These are phyloP conservation scores for Natrix natrix DNA, from an alignment of 2,797 vertebrate species.

Conservation along the genomic window DNA sequence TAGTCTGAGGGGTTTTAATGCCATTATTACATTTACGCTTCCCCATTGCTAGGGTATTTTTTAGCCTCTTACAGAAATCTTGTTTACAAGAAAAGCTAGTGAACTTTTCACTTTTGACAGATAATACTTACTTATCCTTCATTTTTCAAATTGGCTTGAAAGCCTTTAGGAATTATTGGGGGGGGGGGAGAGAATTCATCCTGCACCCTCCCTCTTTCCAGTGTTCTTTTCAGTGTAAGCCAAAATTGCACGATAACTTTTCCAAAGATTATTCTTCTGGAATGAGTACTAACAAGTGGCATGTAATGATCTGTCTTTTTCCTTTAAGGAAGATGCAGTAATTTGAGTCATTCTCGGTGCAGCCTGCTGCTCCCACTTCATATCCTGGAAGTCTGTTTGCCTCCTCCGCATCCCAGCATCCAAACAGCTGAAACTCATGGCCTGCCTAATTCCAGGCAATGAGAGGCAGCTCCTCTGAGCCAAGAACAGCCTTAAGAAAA, in stretches of 20 bases:
- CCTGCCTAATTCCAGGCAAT: not conserved
- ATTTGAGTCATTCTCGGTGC: not conserved
- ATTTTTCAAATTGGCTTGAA: not conserved
- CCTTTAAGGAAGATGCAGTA: not conserved
- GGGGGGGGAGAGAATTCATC: too few species aligned
- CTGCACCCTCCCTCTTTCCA: not conserved
- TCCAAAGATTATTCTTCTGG: slow-evolving; percentile 3
- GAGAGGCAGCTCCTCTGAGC: not conserved
- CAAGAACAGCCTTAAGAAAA: not conserved
- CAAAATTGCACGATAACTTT: not conserved
- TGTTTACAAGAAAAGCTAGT: not conserved
- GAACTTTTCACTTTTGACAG: slow-evolving; percentile 14
- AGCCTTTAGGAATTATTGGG: not conserved
- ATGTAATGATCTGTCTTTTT: not conserved
- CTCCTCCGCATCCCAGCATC: slow-evolving; percentile 3
- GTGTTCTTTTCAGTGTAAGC: not conserved
- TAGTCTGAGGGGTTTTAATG: not conserved
- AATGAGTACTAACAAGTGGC: not conserved
- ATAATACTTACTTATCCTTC: not conserved
- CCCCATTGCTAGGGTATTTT: not conserved
- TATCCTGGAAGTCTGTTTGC: slow-evolving; percentile 2
- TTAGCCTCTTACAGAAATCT: not conserved
- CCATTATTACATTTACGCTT: not conserved
- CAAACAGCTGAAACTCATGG: slow-evolving; percentile 33
- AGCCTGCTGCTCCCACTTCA: not conserved